These are phyloP conservation scores for Parnassius smintheus DNA, from an alignment of 2,888 invertebrate species.

Conservation along the genomic window DNA sequence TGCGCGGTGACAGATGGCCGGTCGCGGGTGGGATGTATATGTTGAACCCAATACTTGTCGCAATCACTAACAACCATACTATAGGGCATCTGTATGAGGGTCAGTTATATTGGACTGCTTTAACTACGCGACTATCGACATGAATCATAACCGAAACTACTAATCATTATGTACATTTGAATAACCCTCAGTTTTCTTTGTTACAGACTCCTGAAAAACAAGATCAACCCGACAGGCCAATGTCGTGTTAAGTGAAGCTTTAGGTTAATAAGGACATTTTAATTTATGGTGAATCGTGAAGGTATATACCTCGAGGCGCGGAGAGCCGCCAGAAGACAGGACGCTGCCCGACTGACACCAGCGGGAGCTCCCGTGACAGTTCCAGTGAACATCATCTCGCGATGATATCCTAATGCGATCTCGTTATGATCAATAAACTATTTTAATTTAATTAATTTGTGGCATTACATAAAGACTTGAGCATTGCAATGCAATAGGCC, in stretches of 20 bases:
- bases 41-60: conserved; percentile 67
- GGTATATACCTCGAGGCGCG: conserved; percentile 59
- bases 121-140: conserved; percentile 1
- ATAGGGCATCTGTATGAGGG: conserved; percentile 28
- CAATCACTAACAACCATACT: conserved; percentile 56
- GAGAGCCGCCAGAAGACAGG: conserved; percentile 32
- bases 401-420: conserved; percentile 79
- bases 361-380: conserved; percentile 49
- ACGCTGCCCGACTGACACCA: conserved; percentile 38
- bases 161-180: neutral
- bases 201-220: conserved; percentile 85
- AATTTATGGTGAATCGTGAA: conserved; percentile 68
- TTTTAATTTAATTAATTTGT: conserved; percentile 70
- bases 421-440: conserved; percentile 78
- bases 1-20: conserved; percentile 78
- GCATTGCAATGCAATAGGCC: conserved; percentile 72
- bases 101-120: conserved; percentile 18
- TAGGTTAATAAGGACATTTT: conserved; percentile 61
- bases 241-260: conserved; percentile 61
- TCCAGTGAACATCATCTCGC: conserved; percentile 70
- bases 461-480: conserved; percentile 76
- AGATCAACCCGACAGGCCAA: conserved; percentile 82
- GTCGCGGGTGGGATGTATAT: conserved; percentile 65
- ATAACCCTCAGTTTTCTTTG: conserved; percentile 56
- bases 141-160: conserved; percentile 25